phyloP scores from a whole-genome alignment of 2,888 invertebrate species.

The Idaea straminata region DNA sequence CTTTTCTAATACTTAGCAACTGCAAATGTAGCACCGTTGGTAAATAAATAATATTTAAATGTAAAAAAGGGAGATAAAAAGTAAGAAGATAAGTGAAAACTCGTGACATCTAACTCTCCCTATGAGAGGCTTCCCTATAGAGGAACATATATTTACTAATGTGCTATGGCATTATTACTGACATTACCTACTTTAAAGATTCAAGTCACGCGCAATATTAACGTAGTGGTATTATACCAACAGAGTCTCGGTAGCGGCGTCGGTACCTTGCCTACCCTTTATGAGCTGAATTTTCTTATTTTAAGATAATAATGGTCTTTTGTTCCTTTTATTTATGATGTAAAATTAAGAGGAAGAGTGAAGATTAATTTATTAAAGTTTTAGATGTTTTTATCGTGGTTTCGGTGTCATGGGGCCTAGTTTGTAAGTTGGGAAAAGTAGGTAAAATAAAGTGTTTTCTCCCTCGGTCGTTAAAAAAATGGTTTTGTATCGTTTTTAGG shows the following conservation, averaged over 20 bases:
- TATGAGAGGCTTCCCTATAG: no score
- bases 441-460: background rate
- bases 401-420: background rate
- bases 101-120: background rate
- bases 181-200: background rate
- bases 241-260: background rate
- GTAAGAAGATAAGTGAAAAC: conserved; percentile 4
- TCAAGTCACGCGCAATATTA: background rate
- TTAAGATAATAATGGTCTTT: conserved; percentile 1
- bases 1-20: no score
- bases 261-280: background rate
- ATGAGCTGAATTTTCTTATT: background rate
- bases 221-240: background rate
- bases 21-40: no score
- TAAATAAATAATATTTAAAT: no score
- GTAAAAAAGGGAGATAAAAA: conserved; percentile 1
- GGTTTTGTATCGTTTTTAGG: no score
- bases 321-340: background rate
- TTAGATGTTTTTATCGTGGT: background rate
- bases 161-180: background rate
- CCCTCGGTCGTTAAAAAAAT: no score
- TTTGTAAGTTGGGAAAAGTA: background rate
- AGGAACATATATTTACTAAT: no score
- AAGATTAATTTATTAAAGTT: background rate
- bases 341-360: conserved; percentile 1